Evolutionary conservation across 1,140 invertebrate genomes (phyloP).

Genomic region (Glossosoma conforme): DNA sequence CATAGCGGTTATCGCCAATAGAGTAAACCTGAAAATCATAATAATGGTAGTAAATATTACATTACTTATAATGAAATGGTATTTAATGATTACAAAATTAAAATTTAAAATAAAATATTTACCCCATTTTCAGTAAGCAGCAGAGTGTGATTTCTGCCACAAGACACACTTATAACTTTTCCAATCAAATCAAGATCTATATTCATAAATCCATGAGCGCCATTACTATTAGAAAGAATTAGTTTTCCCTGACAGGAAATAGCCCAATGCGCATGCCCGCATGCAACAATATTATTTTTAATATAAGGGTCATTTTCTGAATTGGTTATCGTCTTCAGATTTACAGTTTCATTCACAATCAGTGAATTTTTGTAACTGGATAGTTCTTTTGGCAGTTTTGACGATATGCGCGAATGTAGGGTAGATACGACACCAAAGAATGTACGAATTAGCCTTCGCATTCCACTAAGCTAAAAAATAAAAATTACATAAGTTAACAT

Average conservation of each 20-base stretch:
- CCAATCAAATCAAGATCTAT: constrained; percentile 24
- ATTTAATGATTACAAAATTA: too few species aligned
- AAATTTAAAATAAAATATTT: constrained; percentile 6
- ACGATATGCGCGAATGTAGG: constrained; percentile 19
- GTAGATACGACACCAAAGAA: constrained; percentile 27
- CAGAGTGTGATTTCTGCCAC: constrained; percentile 25
- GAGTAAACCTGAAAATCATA: constrained; percentile 52
- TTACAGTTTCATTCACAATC: background rate
- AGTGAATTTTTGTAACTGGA: too few species aligned
- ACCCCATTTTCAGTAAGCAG: constrained; percentile 29
- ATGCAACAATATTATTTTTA: constrained; percentile 18
- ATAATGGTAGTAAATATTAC: background rate
- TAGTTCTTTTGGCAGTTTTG: constrained; percentile 7
- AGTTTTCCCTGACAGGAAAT: constrained; percentile 17
- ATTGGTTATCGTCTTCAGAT: background rate
- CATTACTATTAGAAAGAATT: constrained; percentile 10
- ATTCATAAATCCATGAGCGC: constrained; percentile 12
- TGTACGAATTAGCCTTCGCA: constrained; percentile 27
- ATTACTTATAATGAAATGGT: too few species aligned
- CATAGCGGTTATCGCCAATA: constrained; percentile 68
- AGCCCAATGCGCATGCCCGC: constrained; percentile 25
- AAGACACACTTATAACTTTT: constrained; percentile 20
- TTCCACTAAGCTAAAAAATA: constrained; percentile 22
- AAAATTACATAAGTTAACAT: too few species aligned
- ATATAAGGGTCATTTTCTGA: too few species aligned